Evolutionary conservation across 2,113 vertebrate species (phyloP).

Genomic region (Candoia aspera): DNA sequence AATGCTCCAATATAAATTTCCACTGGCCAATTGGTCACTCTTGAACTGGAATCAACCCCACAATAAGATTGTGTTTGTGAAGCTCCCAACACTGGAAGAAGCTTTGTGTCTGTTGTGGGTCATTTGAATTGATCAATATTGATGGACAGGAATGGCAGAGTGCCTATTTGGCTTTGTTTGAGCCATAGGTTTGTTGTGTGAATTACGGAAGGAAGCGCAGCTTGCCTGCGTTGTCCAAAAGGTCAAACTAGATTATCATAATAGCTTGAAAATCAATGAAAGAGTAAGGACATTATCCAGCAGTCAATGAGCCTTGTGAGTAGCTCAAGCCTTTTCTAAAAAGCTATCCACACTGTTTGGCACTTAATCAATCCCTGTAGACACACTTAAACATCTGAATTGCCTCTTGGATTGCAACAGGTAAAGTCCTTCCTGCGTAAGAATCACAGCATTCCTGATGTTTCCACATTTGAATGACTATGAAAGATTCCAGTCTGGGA

Average conservation of each 20-base stretch:
- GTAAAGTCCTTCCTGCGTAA: constrained; percentile 16
- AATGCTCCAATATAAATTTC: neutral
- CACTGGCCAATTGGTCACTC: neutral
- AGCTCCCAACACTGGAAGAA: neutral
- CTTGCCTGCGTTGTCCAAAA: constrained; percentile 25
- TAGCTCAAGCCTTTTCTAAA: constrained; percentile 24
- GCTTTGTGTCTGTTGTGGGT: constrained; percentile 3
- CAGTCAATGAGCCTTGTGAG: constrained; percentile 30
- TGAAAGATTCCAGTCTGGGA: neutral
- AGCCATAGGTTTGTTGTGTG: constrained; percentile 23
- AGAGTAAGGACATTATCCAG: constrained; percentile 38
- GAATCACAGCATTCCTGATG: neutral
- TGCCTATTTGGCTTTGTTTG: constrained; percentile 19
- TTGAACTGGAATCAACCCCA: neutral
- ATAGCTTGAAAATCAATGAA: constrained; percentile 29
- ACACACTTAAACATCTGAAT: constrained; percentile 37
- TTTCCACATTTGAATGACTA: neutral
- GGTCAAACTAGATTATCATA: constrained; percentile 42
- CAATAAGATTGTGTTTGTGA: neutral
- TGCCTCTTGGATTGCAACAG: constrained; percentile 22
- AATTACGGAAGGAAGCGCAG: constrained; percentile 11
- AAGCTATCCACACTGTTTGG: constrained; percentile 23
- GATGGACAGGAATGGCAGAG: constrained; percentile 16
- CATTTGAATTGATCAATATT: constrained; percentile 21
- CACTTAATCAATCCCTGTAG: constrained; percentile 32